Evolutionary conservation across 2,888 invertebrate genomes (phyloP), one percentile per base, ranked within the genome.

Genomic region (Helicoverpa assulta): DNA sequence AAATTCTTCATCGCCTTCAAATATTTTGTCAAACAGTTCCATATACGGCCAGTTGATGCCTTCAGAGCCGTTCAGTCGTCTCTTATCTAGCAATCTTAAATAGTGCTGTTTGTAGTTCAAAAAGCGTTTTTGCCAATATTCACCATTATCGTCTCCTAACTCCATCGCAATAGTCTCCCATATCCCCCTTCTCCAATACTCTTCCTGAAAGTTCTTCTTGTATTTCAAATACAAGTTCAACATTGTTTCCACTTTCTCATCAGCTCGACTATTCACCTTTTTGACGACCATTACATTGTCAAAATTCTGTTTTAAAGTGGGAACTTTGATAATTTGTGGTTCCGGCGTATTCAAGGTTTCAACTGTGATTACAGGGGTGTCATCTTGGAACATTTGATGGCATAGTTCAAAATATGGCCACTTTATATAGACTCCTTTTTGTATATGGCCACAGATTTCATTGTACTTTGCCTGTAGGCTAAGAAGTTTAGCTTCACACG

Each of bases 81-180:
- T 86, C 72, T 92, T 95, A 14, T 90, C 87, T 1, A 93, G 73
- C 82, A 94, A 84, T 61, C 89, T 86, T 33, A 94, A 80, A 55
- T 95, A 95, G 84, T 94, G 94, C 53, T 94, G 94, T 68, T 94
- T 95, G 70, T 88, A 92, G 75, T 95, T 95, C 3, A 94, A 74
- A 63, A 94, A 95, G 0, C 94, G 84, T 78, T 92, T 95, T 43
- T 94, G 93, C 92, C 94, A 93, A 71, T 94, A 95, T 18, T 94
- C 93, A 0, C 90, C 88, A 47, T 93, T 91, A 16, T 92, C 89
- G 59, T 90, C 89, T 0, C 94, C 94, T 60, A 95, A 73, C 80
- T 95, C 93, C 62, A 87, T 62, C 2, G 94, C 92, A 64, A 95
- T 94, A 0, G 86, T 87, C 6, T 93, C 93, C 95, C 95, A 95